Conservation (phyloP, 1,140 invertebrate genomes). For the Euura lappo region DNA sequence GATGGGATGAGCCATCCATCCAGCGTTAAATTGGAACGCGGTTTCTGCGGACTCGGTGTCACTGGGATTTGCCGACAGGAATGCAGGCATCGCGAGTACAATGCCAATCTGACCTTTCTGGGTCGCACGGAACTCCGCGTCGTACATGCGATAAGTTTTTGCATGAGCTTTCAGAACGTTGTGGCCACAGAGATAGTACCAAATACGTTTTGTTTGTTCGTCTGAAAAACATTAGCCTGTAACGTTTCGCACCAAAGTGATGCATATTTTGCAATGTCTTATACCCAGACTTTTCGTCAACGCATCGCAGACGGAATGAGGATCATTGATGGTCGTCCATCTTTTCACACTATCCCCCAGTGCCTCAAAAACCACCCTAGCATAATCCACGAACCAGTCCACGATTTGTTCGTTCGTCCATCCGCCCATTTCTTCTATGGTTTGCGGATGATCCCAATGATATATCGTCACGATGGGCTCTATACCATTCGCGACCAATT, state of each 20-base stretch:
- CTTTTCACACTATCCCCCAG: slow-evolving; percentile 37
- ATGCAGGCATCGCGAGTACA: background rate
- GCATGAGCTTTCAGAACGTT: slow-evolving; percentile 61
- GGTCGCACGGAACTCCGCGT: background rate
- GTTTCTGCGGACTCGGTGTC: background rate
- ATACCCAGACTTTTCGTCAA: no score
- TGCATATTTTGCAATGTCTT: no score
- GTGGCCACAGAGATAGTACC: background rate
- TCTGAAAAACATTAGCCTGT: no score
- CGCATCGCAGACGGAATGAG: background rate
- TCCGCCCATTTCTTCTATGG: background rate
- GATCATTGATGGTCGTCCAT: slow-evolving; percentile 24
- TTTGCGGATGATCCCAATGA: background rate
- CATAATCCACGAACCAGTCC: slow-evolving; percentile 39
- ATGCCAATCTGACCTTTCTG: background rate
- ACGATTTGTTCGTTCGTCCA: slow-evolving; percentile 35
- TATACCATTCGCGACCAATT: slow-evolving; percentile 50
- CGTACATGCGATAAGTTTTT: slow-evolving; percentile 34
- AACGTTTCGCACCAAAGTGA: no score
- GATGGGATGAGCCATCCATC: slow-evolving; percentile 26
- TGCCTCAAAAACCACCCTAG: slow-evolving; percentile 33
- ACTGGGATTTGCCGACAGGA: background rate
- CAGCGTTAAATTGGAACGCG: background rate
- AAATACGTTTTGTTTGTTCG: no score
- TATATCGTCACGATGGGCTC: slow-evolving; percentile 47